Conservation (phyloP, 2,113 vertebrate species). For the Pseudolaguvia tuberculata region DNA sequence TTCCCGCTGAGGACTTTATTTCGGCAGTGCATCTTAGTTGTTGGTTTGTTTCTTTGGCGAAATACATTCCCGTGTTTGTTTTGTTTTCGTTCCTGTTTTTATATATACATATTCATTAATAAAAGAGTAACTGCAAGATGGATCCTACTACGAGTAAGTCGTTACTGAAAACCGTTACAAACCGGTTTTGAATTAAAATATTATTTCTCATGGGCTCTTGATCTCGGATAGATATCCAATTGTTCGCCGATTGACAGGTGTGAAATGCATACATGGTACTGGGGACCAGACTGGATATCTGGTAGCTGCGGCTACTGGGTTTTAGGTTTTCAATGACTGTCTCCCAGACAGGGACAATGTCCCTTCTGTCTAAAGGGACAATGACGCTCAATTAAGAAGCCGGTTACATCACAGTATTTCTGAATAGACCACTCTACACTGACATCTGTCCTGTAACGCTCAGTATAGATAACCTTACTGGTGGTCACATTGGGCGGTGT, state of each 20-base stretch:
- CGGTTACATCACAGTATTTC: constrained; percentile 67
- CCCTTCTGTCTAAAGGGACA: constrained; percentile 2
- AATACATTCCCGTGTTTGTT: too few species aligned
- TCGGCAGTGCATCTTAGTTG: too few species aligned
- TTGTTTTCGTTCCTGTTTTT: too few species aligned
- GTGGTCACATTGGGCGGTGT: constrained; percentile 82
- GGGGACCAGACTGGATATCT: constrained; percentile 74
- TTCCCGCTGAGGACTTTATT: too few species aligned
- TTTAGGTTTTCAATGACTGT: constrained; percentile 64
- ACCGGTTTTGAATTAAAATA: background rate
- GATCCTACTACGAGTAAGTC: background rate
- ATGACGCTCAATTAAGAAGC: constrained; percentile 77
- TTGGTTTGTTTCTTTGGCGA: too few species aligned
- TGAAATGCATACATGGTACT: constrained; percentile 73
- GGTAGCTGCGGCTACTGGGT: constrained; percentile 67
- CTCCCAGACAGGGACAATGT: constrained; percentile 64
- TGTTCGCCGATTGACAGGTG: constrained; percentile 80
- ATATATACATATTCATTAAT: too few species aligned
- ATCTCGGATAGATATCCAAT: constrained; percentile 77
- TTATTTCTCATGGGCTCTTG: constrained; percentile 79
- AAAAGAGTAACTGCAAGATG: constrained; percentile 16
- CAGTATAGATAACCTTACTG: constrained; percentile 70
- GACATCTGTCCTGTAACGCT: constrained; percentile 73
- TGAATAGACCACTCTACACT: constrained; percentile 75
- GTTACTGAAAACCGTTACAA: background rate